phyloP scores from a whole-genome alignment of 92 coral and sea anemone species.

The Micromussa lordhowensis region DNA sequence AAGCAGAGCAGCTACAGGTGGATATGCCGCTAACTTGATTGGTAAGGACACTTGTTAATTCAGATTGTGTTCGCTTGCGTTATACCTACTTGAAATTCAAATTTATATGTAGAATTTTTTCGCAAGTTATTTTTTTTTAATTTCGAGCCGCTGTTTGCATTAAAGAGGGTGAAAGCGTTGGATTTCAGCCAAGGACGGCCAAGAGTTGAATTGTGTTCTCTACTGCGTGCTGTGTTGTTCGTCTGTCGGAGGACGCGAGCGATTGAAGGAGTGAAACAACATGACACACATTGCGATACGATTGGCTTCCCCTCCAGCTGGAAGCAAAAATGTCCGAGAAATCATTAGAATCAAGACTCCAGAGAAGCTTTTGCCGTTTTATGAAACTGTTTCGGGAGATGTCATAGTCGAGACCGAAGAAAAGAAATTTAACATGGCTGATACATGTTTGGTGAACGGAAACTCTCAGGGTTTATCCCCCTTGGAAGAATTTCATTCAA shows the following conservation, averaged over 20 bases:
- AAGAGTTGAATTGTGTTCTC: not conserved
- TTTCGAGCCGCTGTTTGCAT: not conserved
- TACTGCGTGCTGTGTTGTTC: not conserved
- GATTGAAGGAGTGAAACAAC: not conserved
- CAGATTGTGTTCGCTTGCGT: conserved; percentile 13
- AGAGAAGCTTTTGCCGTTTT: conserved; percentile 34
- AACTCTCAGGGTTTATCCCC: not conserved
- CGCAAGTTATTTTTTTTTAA: not conserved
- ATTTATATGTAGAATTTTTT: not conserved
- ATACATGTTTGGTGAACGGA: not conserved
- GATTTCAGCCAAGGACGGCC: conserved; percentile 34
- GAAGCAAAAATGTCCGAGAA: conserved; percentile 43
- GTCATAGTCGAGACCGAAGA: conserved; percentile 27
- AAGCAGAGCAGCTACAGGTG: conserved; percentile 21
- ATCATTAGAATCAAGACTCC: conserved; percentile 64
- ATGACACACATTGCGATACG: conserved; percentile 63
- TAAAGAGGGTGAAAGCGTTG: conserved; percentile 22
- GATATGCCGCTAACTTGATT: not conserved
- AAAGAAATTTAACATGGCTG: not conserved
- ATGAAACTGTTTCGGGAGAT: not conserved
- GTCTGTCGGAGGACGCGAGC: not conserved
- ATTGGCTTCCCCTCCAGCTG: conserved; percentile 45
- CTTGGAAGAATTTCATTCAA: not conserved
- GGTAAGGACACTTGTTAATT: not conserved
- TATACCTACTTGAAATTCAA: conserved; percentile 30